Evolutionary conservation across 1,140 invertebrate species (phyloP), one percentile per base, ranked within the genome.

Genomic region (Aphidius ervi): DNA sequence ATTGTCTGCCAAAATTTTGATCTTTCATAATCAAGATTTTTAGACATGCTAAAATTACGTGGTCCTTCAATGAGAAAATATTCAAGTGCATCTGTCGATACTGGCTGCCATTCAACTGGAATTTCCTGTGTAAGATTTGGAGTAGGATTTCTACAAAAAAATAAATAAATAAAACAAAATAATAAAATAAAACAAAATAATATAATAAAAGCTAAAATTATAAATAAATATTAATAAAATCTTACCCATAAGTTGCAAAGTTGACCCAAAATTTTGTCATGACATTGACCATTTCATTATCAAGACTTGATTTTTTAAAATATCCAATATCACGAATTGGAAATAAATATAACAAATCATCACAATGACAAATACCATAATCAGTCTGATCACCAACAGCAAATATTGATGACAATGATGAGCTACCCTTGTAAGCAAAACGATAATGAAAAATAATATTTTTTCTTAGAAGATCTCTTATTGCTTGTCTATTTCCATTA

Each of bases 271-370:
- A 60, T n/a, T 74, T 81, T 0, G 86, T 85, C 64, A 90, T 69
- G 16, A 83, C 48, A 46, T 83, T 74, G 0, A 82, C 71, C n/a
- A 85, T 73, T 62, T 75, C 66, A 4, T 78, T 64, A 64, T 86
- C 84, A 20, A 81, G 9, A 81, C 68, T 10, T 66, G 64, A 2
- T 69, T 74, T 60, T 85, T 39, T 31, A 9, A 79, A 73, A 61
- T 86, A 3, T 10, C 86, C 65, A 49, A 80, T 74, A 54, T 81
- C 77, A 0, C 75, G 78, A 42, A 88, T 82, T 0, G 87, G 88
- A 64, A 90, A 90, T 4, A 89, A 67, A 69, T 88, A 88, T 67
- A 87, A 86, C 23, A 89, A 72, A 53, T 90, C 88, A 64, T 90
- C 88, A 3, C 86, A 86, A 70, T 90, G 88, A 49, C 84, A 85